Conservation (phyloP, 2,888 invertebrate species). For the Coleophora flavipennella region DNA sequence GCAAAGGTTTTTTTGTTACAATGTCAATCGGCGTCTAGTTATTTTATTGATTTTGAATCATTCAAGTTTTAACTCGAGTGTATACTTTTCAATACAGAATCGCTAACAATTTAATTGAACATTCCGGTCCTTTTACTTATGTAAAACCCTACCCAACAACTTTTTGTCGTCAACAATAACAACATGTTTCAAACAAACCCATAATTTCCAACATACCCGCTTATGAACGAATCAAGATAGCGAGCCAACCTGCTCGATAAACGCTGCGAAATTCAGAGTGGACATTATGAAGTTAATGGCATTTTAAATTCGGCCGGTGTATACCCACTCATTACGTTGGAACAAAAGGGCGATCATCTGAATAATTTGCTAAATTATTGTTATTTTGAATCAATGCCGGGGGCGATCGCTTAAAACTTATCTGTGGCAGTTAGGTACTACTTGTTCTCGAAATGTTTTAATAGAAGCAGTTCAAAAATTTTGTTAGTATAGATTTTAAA, state of each 20-base stretch:
- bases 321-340: slow-evolving; percentile 45
- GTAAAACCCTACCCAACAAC: too few species aligned
- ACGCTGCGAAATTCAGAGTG: slow-evolving; percentile 17
- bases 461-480: not conserved
- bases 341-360: slow-evolving; percentile 59
- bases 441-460: not conserved
- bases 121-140: not conserved
- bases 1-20: too few species aligned
- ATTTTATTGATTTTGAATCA: too few species aligned
- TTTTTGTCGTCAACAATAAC: too few species aligned
- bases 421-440: slow-evolving; percentile 13
- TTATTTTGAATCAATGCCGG: slow-evolving; percentile 44
- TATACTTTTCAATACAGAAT: too few species aligned
- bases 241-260: slow-evolving; percentile 7
- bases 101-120: too few species aligned
- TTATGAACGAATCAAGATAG: too few species aligned
- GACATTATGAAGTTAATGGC: slow-evolving; percentile 44
- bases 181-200: not conserved
- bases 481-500: too few species aligned
- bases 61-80: too few species aligned
- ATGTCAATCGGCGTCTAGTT: too few species aligned
- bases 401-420: slow-evolving; percentile 30
- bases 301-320: slow-evolving; percentile 42
- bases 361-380: slow-evolving; percentile 67
- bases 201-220: not conserved